Conservation (phyloP, 2,797 vertebrate species). For the Bradypus variegatus region DNA sequence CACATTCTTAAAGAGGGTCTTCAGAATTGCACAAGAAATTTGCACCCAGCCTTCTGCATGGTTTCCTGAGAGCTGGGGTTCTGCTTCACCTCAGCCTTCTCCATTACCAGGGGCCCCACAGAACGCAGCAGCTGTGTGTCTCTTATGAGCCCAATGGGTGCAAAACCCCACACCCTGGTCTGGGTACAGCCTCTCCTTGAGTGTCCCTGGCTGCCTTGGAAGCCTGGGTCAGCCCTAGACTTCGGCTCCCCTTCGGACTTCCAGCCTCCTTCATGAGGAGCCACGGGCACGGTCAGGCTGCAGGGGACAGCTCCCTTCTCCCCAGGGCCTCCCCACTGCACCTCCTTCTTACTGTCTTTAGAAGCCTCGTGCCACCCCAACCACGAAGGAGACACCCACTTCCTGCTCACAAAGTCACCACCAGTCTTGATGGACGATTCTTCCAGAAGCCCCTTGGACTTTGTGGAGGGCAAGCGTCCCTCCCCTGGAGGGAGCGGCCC, state of each 20-base stretch:
- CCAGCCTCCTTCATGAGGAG: not conserved
- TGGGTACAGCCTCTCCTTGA: not conserved
- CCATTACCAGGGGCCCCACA: not conserved
- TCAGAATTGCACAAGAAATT: not conserved
- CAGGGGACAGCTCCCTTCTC: not conserved
- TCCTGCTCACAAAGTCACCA: not conserved
- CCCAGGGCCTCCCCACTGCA: not conserved
- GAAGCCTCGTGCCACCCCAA: not conserved
- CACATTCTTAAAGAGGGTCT: not conserved
- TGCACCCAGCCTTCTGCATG: not conserved
- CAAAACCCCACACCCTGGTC: not conserved
- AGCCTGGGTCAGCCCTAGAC: not conserved
- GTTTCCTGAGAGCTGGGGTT: not conserved
- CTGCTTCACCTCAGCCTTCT: not conserved
- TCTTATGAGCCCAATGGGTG: not conserved
- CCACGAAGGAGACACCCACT: not conserved
- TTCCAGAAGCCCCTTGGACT: not conserved
- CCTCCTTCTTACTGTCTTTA: not conserved
- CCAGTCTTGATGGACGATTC: not conserved
- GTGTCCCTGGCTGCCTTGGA: not conserved
- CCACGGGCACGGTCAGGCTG: not conserved
- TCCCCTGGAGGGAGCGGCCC: not conserved
- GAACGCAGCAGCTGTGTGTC: not conserved
- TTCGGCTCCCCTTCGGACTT: not conserved
- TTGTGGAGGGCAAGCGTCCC: not conserved